Evolutionary conservation across 2,888 invertebrate species (phyloP).

Genomic region (Drosophila lutescens): DNA sequence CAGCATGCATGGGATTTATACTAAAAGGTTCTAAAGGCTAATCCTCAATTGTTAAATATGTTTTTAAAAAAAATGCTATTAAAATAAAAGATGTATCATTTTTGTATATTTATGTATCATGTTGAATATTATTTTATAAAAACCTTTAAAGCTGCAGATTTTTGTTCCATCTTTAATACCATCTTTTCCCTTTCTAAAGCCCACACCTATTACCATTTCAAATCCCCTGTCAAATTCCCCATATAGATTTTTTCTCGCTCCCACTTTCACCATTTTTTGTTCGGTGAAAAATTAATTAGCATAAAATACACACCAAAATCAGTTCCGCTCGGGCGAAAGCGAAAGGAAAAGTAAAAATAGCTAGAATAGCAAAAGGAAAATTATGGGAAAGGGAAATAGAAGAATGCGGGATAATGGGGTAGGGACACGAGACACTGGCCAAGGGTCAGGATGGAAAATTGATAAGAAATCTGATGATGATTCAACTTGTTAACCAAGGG

Average conservation of each 20-base stretch:
- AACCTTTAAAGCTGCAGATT: background rate
- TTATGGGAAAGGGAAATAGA: slow-evolving; percentile 29
- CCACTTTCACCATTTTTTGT: slow-evolving; percentile 11
- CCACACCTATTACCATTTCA: background rate
- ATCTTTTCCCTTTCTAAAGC: background rate
- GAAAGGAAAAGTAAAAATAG: slow-evolving; percentile 45
- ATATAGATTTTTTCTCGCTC: background rate
- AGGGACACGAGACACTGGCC: slow-evolving; percentile 20
- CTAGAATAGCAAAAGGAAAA: slow-evolving; percentile 17
- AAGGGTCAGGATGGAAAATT: slow-evolving; percentile 44
- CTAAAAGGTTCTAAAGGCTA: too few species aligned
- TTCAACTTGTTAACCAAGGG: slow-evolving; percentile 21
- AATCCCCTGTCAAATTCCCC: background rate
- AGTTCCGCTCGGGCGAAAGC: slow-evolving; percentile 20
- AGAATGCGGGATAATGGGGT: slow-evolving; percentile 39
- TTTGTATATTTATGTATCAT: too few species aligned
- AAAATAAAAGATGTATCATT: too few species aligned
- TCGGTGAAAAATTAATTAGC: slow-evolving; percentile 69
- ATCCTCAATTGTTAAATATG: too few species aligned
- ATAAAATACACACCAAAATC: slow-evolving; percentile 59
- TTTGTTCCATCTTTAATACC: background rate
- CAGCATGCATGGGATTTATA: slow-evolving; percentile 26
- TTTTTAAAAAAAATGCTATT: too few species aligned
- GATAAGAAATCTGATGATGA: slow-evolving; percentile 56
- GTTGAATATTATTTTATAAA: too few species aligned